These are phyloP conservation scores for Calliphora vomitoria DNA, from an alignment of 2,888 invertebrate species.

Conservation along the genomic window DNA sequence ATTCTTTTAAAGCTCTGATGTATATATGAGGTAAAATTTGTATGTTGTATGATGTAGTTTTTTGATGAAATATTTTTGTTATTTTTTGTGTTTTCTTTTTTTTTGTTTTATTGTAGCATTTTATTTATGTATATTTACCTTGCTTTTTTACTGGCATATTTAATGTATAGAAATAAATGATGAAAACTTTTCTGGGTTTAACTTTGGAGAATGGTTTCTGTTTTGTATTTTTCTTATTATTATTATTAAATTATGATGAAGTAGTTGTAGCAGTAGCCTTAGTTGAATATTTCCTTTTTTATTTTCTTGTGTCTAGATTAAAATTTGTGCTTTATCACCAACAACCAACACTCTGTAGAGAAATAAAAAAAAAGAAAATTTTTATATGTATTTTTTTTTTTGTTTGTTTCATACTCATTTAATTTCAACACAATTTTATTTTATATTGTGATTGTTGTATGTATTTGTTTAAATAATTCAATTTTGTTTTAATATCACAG, in stretches of 20 bases:
- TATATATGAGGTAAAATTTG: background rate
- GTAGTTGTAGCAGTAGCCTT: conserved; percentile 44
- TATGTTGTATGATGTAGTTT: background rate
- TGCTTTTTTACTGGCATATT: conserved; percentile 84
- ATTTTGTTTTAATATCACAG: conserved; percentile 43
- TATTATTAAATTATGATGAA: conserved; percentile 42
- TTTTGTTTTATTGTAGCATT: background rate
- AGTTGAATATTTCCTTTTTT: conserved; percentile 29
- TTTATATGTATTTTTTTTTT: background rate
- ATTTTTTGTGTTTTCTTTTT: background rate
- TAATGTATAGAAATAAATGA: conserved; percentile 72
- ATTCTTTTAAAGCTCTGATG: background rate
- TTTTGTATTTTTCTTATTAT: background rate
- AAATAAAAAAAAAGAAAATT: conserved; percentile 40
- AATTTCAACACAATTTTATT: conserved; percentile 22
- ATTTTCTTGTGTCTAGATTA: conserved; percentile 46
- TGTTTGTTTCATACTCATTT: conserved; percentile 2
- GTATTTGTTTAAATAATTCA: conserved; percentile 52
- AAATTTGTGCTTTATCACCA: conserved; percentile 69
- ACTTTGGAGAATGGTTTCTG: conserved; percentile 46
- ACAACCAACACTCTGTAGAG: conserved; percentile 58
- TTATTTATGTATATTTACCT: conserved; percentile 75
- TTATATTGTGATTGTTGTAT: background rate
- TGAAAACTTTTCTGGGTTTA: conserved; percentile 63
- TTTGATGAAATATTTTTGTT: conserved; percentile 12